Evolutionary conservation across 2,888 invertebrate genomes (phyloP).

Genomic region (Cataglyphis livida): DNA sequence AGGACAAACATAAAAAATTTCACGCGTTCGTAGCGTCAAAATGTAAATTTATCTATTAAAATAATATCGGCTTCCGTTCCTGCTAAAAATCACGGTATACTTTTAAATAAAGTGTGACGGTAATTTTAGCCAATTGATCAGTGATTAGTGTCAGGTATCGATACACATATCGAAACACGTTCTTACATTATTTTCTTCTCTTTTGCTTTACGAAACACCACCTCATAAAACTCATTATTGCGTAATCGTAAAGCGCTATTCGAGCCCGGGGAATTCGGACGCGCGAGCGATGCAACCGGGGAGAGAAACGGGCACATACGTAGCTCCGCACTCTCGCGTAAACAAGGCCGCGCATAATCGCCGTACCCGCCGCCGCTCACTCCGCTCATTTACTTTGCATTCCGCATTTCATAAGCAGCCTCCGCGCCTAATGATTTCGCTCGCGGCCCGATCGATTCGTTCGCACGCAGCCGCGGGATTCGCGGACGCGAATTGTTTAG

Average conservation of each 20-base stretch:
- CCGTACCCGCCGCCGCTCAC: slow-evolving; percentile 61
- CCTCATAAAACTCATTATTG: slow-evolving; percentile 49
- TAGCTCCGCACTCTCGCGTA: slow-evolving; percentile 47
- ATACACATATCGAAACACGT: not conserved
- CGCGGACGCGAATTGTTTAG: slow-evolving; percentile 15
- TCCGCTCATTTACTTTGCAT: slow-evolving; percentile 75
- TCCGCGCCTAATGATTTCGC: slow-evolving; percentile 57
- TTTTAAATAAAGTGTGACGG: slow-evolving; percentile 12
- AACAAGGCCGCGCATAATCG: slow-evolving; percentile 76
- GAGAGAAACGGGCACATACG: not conserved
- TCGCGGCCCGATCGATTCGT: slow-evolving; percentile 55
- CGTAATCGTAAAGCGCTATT: slow-evolving; percentile 38
- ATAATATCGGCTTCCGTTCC: not conserved
- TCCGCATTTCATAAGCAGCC: slow-evolving; percentile 76
- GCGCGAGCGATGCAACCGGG: slow-evolving; percentile 63
- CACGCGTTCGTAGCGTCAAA: not conserved
- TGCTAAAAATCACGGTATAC: slow-evolving; percentile 2
- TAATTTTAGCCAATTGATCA: not conserved
- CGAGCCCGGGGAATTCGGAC: slow-evolving; percentile 11
- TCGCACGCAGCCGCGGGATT: slow-evolving; percentile 36
- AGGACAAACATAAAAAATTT: not conserved
- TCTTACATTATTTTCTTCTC: not conserved
- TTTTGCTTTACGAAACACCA: not conserved
- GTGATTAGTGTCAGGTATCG: slow-evolving; percentile 20
- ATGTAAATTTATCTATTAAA: not conserved